These are phyloP conservation scores for Bos indicus DNA, from an alignment of 2,113 vertebrate species.

Conservation along the genomic window DNA sequence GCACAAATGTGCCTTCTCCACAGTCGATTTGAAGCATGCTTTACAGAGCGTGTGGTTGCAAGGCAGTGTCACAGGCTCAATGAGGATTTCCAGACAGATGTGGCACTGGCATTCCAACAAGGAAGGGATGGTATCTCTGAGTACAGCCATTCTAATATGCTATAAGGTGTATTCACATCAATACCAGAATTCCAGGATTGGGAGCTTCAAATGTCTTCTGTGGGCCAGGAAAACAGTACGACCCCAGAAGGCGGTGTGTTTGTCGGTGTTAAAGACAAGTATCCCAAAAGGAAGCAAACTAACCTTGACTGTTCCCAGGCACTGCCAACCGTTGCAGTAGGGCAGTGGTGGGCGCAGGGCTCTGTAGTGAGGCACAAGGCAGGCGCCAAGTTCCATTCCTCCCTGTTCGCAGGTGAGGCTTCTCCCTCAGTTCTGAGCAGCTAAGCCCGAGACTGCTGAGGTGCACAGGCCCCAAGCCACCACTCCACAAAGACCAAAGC, in stretches of 20 bases:
- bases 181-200: background rate
- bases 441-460: background rate
- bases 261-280: background rate
- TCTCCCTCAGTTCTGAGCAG: background rate
- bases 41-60: conserved; percentile 93
- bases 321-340: background rate
- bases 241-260: background rate
- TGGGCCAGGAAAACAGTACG: background rate
- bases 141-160: background rate
- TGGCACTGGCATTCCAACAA: conserved; percentile 85
- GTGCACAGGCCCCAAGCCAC: background rate
- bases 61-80: conserved; percentile 93
- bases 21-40: conserved; percentile 88
- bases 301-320: background rate
- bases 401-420: background rate
- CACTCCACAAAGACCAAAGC: background rate
- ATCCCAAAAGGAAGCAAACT: background rate
- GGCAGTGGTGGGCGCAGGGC: background rate
- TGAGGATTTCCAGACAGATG: conserved; percentile 91
- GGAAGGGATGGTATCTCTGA: conserved; percentile 64
- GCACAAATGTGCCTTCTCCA: conserved; percentile 86
- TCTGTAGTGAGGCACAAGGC: no score
- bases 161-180: conserved; percentile 9
- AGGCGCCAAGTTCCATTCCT: background rate
- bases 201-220: background rate